Percentiles rank a stretch among this genome's conserved stretches.
Evolutionary conservation across 2,113 vertebrate genomes (phyloP).

Genomic region (Phoenicopterus ruber): DNA sequence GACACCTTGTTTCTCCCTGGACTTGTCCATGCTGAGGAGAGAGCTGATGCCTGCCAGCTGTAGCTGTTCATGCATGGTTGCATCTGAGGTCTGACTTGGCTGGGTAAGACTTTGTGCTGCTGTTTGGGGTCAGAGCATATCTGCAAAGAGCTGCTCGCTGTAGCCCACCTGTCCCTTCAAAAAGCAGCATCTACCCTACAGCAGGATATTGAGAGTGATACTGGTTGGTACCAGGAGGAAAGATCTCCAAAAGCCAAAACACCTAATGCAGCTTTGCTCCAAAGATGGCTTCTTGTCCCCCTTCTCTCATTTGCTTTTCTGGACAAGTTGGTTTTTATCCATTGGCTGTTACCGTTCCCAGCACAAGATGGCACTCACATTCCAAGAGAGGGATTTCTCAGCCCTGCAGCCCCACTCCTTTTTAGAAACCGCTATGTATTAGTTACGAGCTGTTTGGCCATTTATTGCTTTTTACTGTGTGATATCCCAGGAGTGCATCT

Average conservation of each 20-base stretch:
- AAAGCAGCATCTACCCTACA: not conserved
- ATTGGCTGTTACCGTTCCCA: not conserved
- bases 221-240: not conserved
- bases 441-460: not conserved
- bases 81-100: not conserved
- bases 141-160: not conserved
- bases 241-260: not conserved
- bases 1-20: not conserved
- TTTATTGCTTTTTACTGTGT: not conserved
- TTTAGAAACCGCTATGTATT: fast-evolving
- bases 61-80: fast-evolving
- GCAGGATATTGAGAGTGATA: not conserved
- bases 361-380: conserved; percentile 28
- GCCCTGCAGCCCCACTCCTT: not conserved
- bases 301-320: not conserved
- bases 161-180: not conserved
- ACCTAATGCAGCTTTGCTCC: not conserved
- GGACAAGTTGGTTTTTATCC: not conserved
- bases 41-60: not conserved
- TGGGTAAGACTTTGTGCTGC: not conserved
- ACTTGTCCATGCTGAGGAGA: not conserved
- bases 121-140: not conserved
- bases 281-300: not conserved
- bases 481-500: not conserved
- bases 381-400: not conserved